These are phyloP conservation scores for Solenodon paradoxus DNA, from an alignment of 2,113 vertebrate species.

Conservation along the genomic window DNA sequence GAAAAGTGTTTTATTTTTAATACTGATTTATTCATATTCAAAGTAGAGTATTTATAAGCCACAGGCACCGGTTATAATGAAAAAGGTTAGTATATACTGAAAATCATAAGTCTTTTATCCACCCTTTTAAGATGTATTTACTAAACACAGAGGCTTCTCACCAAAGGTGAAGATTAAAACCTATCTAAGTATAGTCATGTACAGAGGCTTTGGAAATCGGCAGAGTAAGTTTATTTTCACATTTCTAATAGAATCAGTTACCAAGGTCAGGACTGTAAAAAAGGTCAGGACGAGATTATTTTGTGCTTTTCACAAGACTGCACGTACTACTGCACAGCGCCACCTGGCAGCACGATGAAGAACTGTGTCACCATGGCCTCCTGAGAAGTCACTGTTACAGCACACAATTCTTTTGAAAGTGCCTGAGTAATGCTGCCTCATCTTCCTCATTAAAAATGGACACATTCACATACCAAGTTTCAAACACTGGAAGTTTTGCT, in stretches of 20 bases:
- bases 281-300: neutral
- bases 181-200: neutral
- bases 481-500: neutral
- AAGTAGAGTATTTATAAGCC: slow-evolving; percentile 24
- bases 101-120: slow-evolving; percentile 15
- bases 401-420: neutral
- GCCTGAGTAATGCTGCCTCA: neutral
- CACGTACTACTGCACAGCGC: slow-evolving; percentile 63
- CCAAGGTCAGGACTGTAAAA: slow-evolving; percentile 26
- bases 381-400: neutral
- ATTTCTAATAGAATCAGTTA: slow-evolving; percentile 6
- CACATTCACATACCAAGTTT: slow-evolving; percentile 12
- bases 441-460: slow-evolving; percentile 51
- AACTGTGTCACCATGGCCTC: neutral
- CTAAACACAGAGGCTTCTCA: neutral
- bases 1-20: slow-evolving; percentile 52
- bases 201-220: neutral
- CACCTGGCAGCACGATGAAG: slow-evolving; percentile 63
- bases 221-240: slow-evolving; percentile 35
- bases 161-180: slow-evolving; percentile 4
- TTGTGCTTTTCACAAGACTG: neutral
- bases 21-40: slow-evolving; percentile 44
- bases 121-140: neutral
- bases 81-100: neutral
- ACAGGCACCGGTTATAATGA: neutral